These are phyloP conservation scores for Diglossa cyanea DNA, from an alignment of 2,797 vertebrate genomes.

Conservation along the genomic window DNA sequence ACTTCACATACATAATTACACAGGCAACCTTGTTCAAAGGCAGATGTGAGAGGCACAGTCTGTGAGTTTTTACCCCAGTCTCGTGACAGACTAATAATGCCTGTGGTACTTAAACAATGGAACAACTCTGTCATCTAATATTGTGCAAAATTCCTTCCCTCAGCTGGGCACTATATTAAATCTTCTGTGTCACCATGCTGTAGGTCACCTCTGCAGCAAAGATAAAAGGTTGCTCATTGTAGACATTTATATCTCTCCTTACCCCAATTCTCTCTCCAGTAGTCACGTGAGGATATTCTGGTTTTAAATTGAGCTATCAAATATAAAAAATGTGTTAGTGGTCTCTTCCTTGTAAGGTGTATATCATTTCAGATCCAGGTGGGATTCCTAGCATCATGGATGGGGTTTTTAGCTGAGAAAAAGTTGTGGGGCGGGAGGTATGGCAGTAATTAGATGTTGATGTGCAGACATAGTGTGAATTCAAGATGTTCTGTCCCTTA, in stretches of 20 bases:
- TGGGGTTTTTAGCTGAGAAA: neutral
- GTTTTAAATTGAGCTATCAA: neutral
- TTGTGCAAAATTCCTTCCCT: slow-evolving; percentile 28
- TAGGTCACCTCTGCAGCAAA: slow-evolving; percentile 28
- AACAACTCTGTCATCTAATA: slow-evolving; percentile 52
- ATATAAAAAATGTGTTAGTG: neutral
- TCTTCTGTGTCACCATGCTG: neutral
- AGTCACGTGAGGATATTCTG: neutral
- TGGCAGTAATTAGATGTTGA: neutral
- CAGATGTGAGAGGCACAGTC: neutral
- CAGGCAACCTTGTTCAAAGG: slow-evolving; percentile 37
- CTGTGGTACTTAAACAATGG: slow-evolving; percentile 35
- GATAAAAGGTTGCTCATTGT: slow-evolving; percentile 6
- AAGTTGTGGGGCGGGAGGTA: neutral
- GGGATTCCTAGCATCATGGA: neutral
- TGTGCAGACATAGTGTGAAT: neutral
- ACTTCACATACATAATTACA: neutral
- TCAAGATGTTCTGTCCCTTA: neutral
- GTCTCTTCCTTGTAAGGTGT: neutral
- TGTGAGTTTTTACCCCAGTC: neutral
- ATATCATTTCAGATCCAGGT: neutral
- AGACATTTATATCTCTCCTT: slow-evolving; percentile 8
- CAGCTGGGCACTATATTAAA: slow-evolving; percentile 25
- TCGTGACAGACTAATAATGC: neutral
- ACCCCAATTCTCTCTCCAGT: neutral